Evolutionary conservation across 23 tunicate species (phyloP).

Genomic region (Clavelina lepadiformis): DNA sequence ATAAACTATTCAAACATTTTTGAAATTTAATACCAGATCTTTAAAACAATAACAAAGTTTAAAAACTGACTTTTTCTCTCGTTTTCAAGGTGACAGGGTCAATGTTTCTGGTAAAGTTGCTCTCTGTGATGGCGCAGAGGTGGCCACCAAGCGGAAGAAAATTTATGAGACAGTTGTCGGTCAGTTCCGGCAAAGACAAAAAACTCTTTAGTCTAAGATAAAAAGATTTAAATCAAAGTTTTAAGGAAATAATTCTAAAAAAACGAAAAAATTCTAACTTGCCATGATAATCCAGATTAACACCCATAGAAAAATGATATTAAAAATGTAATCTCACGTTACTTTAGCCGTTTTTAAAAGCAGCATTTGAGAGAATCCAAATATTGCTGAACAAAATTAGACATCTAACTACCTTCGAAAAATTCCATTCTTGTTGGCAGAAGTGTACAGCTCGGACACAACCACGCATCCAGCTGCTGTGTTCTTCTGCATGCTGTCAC

Average conservation of each 20-base stretch:
- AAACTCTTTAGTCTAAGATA: conserved; percentile 41
- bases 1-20: no score
- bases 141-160: conserved; percentile 44
- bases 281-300: no score
- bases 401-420: no score
- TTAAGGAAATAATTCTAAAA: not conserved
- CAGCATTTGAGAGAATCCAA: no score
- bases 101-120: conserved; percentile 53
- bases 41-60: no score
- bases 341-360: no score
- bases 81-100: conserved; percentile 79
- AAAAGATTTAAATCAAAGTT: not conserved
- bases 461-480: conserved; percentile 76
- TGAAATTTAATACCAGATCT: no score
- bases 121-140: conserved; percentile 82
- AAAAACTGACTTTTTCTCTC: conserved; percentile 44
- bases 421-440: no score
- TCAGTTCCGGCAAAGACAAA: conserved; percentile 70
- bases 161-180: conserved; percentile 86
- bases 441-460: conserved; percentile 81
- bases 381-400: no score
- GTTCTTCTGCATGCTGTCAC: conserved; percentile 70
- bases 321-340: no score
- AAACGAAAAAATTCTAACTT: not conserved
- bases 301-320: no score